Evolutionary conservation across 2,797 vertebrate species (phyloP).

Genomic region (Pteropus rufus): DNA sequence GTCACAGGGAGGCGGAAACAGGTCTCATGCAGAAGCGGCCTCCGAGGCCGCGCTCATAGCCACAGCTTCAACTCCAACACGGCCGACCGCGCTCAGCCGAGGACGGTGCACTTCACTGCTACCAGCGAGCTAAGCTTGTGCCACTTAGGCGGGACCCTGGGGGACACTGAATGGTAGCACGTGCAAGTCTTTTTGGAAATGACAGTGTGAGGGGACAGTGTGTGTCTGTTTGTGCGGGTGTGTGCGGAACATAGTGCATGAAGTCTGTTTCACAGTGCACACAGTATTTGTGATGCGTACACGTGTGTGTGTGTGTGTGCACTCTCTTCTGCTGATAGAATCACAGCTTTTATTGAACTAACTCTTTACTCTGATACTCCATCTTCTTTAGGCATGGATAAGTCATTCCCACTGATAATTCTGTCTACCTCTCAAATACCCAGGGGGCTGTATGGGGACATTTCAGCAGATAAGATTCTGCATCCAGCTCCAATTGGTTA

Average conservation of each 20-base stretch:
- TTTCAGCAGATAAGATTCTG: rapidly evolving
- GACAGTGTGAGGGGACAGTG: rapidly evolving
- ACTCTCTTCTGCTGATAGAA: rapidly evolving
- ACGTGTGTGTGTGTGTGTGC: background rate
- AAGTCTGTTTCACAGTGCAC: rapidly evolving
- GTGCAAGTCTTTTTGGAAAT: too few relatives aligned
- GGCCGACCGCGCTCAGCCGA: too few relatives aligned
- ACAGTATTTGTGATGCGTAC: too few relatives aligned
- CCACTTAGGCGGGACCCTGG: rapidly evolving
- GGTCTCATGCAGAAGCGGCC: too few relatives aligned
- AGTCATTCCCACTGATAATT: rapidly evolving
- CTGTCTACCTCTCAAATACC: rapidly evolving
- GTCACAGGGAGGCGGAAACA: too few relatives aligned
- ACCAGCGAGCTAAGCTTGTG: too few relatives aligned
- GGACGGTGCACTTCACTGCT: too few relatives aligned
- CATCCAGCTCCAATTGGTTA: rapidly evolving
- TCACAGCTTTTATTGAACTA: rapidly evolving
- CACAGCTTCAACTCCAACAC: too few relatives aligned
- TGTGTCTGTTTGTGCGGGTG: rapidly evolving
- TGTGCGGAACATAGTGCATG: rapidly evolving
- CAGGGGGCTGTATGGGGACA: rapidly evolving
- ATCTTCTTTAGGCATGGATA: background rate
- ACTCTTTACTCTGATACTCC: rapidly evolving
- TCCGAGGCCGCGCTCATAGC: too few relatives aligned
- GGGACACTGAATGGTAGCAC: background rate